Conservation (phyloP, 2,888 invertebrate genomes). For the Andrena haemorrhoa region DNA sequence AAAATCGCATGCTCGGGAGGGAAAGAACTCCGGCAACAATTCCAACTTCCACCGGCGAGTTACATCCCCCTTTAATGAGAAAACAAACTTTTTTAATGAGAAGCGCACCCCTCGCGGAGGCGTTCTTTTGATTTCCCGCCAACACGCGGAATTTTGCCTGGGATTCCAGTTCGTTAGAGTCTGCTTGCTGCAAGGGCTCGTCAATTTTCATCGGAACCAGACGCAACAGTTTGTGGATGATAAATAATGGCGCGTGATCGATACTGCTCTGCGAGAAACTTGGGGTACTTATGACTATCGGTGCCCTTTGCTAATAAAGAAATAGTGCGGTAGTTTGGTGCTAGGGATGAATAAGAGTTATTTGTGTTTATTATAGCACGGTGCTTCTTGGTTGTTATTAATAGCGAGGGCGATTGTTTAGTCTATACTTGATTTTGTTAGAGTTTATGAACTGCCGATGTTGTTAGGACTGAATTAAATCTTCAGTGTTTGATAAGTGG, state of each 20-base stretch:
- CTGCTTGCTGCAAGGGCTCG: background rate
- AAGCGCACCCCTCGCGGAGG: conserved; percentile 23
- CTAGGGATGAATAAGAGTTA: too few relatives aligned
- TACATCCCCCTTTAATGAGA: conserved; percentile 58
- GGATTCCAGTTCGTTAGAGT: conserved; percentile 31
- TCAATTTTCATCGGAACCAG: background rate
- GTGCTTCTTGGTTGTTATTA: fast-evolving
- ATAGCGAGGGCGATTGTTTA: too few relatives aligned
- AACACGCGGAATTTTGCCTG: conserved; percentile 36
- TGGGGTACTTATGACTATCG: too few relatives aligned
- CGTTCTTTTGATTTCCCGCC: conserved; percentile 32
- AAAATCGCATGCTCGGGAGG: conserved; percentile 41
- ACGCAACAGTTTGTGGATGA: background rate
- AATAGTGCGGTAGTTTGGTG: too few relatives aligned
- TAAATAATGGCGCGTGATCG: background rate
- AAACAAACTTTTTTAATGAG: conserved; percentile 64
- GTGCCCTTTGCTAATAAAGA: too few relatives aligned
- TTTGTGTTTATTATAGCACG: too few relatives aligned
- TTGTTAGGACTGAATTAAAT: too few relatives aligned
- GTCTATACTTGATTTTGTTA: too few relatives aligned
- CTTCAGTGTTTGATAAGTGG: too few relatives aligned
- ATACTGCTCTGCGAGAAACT: background rate
- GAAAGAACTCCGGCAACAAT: conserved; percentile 41
- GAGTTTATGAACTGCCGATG: too few relatives aligned
- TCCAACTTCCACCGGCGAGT: conserved; percentile 52